These are phyloP conservation scores for Agrotis segetum DNA, from an alignment of 2,888 invertebrate genomes.

Conservation along the genomic window DNA sequence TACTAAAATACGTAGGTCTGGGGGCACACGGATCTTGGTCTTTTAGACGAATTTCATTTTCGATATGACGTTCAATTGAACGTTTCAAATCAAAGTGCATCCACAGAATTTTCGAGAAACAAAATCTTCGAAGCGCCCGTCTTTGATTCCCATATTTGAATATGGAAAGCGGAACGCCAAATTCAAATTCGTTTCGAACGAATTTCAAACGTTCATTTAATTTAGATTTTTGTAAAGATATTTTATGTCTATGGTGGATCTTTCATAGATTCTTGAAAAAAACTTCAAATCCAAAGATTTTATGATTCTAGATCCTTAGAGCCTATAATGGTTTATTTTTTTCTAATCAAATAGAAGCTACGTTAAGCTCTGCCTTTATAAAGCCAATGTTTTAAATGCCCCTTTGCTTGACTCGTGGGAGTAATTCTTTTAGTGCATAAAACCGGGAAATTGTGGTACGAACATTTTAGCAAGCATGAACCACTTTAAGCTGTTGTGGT, in stretches of 20 bases:
- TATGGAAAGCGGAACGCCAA: constrained; percentile 53
- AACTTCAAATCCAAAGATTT: not conserved
- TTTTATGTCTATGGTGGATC: not conserved
- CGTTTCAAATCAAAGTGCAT: constrained; percentile 47
- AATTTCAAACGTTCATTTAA: constrained; percentile 27
- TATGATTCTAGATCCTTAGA: no score
- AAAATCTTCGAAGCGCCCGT: constrained; percentile 49
- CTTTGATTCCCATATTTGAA: constrained; percentile 63
- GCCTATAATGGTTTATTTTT: no score
- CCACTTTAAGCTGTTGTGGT: not conserved
- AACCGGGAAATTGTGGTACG: not conserved
- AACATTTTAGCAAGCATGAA: not conserved
- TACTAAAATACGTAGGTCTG: no score
- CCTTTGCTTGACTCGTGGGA: not conserved
- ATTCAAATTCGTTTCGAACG: constrained; percentile 47
- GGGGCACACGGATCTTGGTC: not conserved
- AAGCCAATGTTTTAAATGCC: not conserved
- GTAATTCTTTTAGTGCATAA: not conserved
- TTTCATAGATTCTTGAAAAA: not conserved
- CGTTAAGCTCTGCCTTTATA: not conserved
- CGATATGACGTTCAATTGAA: constrained; percentile 20
- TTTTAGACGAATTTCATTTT: not conserved
- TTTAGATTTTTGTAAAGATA: constrained; percentile 10
- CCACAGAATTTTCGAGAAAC: constrained; percentile 46
- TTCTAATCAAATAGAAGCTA: no score